phyloP scores from a whole-genome alignment of 2,797 vertebrate species.

The Phrynocephalus guinanensis region DNA sequence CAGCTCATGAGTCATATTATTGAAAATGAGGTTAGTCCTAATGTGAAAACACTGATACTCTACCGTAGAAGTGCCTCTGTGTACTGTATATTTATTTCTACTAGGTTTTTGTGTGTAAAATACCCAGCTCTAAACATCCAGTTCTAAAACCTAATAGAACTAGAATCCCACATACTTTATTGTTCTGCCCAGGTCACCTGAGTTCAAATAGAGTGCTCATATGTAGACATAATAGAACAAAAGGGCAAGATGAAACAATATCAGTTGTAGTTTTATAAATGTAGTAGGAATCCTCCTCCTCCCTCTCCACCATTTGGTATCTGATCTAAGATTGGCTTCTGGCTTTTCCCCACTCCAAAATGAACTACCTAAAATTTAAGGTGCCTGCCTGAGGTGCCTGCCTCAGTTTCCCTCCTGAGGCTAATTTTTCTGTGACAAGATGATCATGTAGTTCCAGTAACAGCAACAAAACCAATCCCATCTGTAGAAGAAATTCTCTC shows the following conservation, averaged over 20 bases:
- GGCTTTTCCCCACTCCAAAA: neutral
- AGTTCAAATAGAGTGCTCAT: neutral
- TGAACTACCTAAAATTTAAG: neutral
- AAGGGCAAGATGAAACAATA: constrained; percentile 2
- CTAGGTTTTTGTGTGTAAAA: neutral
- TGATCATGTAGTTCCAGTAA: neutral
- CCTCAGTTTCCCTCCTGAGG: neutral
- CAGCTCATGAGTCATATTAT: neutral
- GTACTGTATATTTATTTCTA: neutral
- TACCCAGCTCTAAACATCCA: neutral
- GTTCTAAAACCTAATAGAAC: neutral
- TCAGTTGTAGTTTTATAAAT: neutral
- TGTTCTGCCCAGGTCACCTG: neutral
- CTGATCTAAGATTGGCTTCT: neutral
- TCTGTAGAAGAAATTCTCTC: neutral
- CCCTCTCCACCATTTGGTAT: neutral
- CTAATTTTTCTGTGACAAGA: neutral
- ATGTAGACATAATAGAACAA: neutral
- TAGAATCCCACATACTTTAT: neutral
- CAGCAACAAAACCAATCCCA: neutral
- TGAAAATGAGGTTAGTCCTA: neutral
- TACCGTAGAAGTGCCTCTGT: neutral
- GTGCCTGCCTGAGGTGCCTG: neutral
- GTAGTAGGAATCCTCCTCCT: neutral
- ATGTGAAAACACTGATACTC: neutral